Percentiles rank a stretch among this genome's conserved stretches.
Evolutionary conservation across 2,797 vertebrate species (phyloP).

Genomic region (Aythya fuligula): DNA sequence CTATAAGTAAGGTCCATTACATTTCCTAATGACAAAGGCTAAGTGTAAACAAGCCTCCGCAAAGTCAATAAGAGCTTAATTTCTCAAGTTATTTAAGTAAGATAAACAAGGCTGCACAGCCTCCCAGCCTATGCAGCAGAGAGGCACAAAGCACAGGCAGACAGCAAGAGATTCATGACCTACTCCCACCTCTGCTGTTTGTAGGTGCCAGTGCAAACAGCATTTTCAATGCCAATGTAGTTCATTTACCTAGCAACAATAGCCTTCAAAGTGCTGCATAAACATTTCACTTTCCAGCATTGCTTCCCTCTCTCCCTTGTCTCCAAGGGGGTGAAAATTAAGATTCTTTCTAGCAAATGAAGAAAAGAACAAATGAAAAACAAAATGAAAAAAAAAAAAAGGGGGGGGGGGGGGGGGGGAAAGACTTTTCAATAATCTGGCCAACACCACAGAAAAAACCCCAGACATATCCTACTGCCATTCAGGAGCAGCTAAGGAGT

Average conservation of each 20-base stretch:
- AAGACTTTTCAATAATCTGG: neutral
- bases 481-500: neutral
- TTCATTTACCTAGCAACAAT: neutral
- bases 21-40: neutral
- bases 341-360: neutral
- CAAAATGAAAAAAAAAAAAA: neutral
- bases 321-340: neutral
- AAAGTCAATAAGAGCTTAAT: neutral
- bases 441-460: neutral
- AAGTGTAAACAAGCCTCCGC: neutral
- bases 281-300: neutral
- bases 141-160: neutral
- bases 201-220: neutral
- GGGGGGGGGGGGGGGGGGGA: too few species aligned
- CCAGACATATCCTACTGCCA: neutral
- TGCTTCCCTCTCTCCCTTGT: neutral
- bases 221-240: neutral
- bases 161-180: neutral
- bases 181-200: neutral
- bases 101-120: neutral
- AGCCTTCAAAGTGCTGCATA: neutral
- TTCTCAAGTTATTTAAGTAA: neutral
- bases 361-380: neutral
- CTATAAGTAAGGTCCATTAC: neutral
- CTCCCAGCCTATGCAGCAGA: neutral